Evolutionary conservation across 2,113 vertebrate species (phyloP), one percentile per base, ranked within the genome.

Genomic region (Climacteris rufus): DNA sequence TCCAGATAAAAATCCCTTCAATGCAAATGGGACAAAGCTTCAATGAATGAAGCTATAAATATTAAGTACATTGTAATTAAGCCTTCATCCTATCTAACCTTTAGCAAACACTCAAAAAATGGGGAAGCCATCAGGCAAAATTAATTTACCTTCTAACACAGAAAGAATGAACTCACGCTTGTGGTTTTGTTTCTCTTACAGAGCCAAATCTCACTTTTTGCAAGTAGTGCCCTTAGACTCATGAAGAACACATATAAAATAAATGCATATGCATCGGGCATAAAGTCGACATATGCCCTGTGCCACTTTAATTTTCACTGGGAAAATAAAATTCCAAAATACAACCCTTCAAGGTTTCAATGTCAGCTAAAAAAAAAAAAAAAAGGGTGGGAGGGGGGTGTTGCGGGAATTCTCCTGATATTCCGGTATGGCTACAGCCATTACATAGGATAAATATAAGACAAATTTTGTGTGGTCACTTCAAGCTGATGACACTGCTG

Each of bases 61-160:
- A 91, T 84, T 91, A 86, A 94, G 59, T 40, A 89, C 88, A 53
- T 53, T 8, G 82, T 92, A 87, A 96, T 87, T 94, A 97, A 94
- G 72, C 63, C 94, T 88, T 78, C 11, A 11, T 95, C 93, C 93
- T 94, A 64, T 42, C 78, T 90, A 91, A 89, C 89, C 84, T 70
- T 71, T 89, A 69, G 68, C 56, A 94, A 75, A 83, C 63, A 87
- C 42, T 94, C 71, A 94, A 90, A 94, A 89, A 95, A 57, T 57
- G 30, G 71, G 40, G 87, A 96, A 94, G 50, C 69, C 81, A 90
- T 72, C 33, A 90, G 24, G 57, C 78, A 91, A 68, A 22, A 64
- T 66, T 75, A 80, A 74, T 83, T 87, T 88, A 20, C 89, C 90
- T 87, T 87, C 75, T 86, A 80, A 44, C 65, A 56, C 4, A 4